phyloP scores from a whole-genome alignment of 35 echinoderm and acorn worm genomes.

The Heliocidaris tuberculata region DNA sequence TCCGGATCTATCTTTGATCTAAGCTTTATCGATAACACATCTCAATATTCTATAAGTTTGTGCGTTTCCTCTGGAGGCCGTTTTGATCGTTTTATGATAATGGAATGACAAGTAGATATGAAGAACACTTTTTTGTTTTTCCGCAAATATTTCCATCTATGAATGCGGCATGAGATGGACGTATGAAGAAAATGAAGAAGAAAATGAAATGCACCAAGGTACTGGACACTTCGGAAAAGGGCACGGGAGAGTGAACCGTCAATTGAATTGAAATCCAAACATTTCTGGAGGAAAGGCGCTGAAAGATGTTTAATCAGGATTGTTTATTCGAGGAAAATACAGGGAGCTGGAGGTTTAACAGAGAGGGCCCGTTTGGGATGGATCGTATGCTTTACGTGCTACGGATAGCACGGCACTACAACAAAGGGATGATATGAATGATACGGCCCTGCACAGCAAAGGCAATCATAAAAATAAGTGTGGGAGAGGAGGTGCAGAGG shows the following conservation, averaged over 20 bases:
- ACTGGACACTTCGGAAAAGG: background rate
- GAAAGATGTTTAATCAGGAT: conserved; percentile 50
- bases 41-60: background rate
- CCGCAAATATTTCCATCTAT: conserved; percentile 1
- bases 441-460: background rate
- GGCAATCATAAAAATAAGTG: background rate
- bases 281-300: conserved; percentile 44
- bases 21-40: background rate
- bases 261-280: conserved; percentile 52
- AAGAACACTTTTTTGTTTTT: background rate
- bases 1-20: background rate
- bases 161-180: background rate
- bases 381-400: background rate
- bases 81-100: background rate
- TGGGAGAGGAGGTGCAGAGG: too few species aligned
- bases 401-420: background rate
- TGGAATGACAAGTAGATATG: background rate
- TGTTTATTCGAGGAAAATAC: conserved; percentile 46
- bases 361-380: background rate
- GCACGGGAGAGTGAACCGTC: conserved; percentile 7
- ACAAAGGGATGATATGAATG: background rate
- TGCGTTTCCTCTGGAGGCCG: background rate
- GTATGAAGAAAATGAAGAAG: background rate
- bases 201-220: background rate
- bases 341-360: background rate